Evolutionary conservation across 2,888 invertebrate species (phyloP).

Genomic region (Drosophila nr. perissopoda): DNA sequence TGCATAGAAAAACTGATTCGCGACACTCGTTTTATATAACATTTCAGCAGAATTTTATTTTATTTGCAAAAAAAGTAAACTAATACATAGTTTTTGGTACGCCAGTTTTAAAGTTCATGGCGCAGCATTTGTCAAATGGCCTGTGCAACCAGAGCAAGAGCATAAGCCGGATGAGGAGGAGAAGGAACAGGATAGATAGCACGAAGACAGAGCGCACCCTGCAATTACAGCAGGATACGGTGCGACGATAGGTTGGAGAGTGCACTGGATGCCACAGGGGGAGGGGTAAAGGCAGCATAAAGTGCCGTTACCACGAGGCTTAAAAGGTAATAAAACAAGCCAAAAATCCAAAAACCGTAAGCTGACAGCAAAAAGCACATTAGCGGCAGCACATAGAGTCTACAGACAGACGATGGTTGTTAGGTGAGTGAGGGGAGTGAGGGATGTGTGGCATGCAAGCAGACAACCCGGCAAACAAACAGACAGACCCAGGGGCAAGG

Average conservation of each 20-base stretch:
- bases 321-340: conserved; percentile 82
- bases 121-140: conserved; percentile 58
- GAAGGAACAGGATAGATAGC: not conserved
- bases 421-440: not conserved
- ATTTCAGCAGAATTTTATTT: conserved; percentile 45
- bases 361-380: conserved; percentile 81
- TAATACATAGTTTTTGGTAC: conserved; percentile 28
- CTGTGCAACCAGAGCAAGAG: conserved; percentile 21
- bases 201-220: conserved; percentile 25
- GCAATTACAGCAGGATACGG: conserved; percentile 57
- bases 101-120: conserved; percentile 43
- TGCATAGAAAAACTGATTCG: not conserved
- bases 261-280: not conserved
- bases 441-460: conserved; percentile 8
- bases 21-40: conserved; percentile 41
- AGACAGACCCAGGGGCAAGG: conserved; percentile 30
- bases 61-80: conserved; percentile 16
- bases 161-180: not conserved
- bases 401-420: not conserved
- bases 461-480: conserved; percentile 47
- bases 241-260: conserved; percentile 1
- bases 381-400: conserved; percentile 44
- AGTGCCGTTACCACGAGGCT: conserved; percentile 71
- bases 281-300: conserved; percentile 13
- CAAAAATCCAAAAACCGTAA: conserved; percentile 74